Base-by-base conservation (phyloP, 2,113 vertebrate genomes). In the Myotis brandtii region DNA sequence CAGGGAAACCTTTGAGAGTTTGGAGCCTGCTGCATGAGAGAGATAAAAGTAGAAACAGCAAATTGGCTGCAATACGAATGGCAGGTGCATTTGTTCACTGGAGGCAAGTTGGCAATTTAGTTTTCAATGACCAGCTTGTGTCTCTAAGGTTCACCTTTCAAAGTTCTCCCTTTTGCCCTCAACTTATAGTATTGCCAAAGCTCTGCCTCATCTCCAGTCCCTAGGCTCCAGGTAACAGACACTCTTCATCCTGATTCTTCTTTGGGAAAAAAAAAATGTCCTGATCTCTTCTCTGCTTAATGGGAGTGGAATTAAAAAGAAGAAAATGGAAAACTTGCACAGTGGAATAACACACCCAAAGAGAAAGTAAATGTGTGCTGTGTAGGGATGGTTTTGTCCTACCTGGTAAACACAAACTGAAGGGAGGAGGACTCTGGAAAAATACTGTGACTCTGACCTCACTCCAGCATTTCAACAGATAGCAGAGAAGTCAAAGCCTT, bases 1-100 rank as follows among this genome's bases (percentile, higher is more conserved):
- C 46, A 89, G 89, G 94, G 92, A 96, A 96, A 95, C 96, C 96
- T 97, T 89, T 94, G 97, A 98, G 98, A 98, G 97, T 96, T 97
- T 97, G 85, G 94, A 98, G 97, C 66, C 97, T 96, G 98, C 98
- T 98, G 97, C 77, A 83, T 95, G 94, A 92, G 0, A 0, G 87
- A 98, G 98, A 98, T 98, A 98, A 98, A 98, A 98, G 97, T 96
- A 97, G 97, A 94, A 98, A 96, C 91, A 97, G 93, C 95, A 98
- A 98, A 98, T 98, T 98, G 98, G 98, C 96, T 97, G 96, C 97
- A 96, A 32, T 97, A 97, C 86, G 95, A 98, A 97, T 17, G 93
- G 98, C 98, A 98, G 97, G 97, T 98, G 92, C 97, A 96, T 95
- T 98, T 98, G 94, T 95, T 94, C 97, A 98, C 97, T 98, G 96